These are phyloP conservation scores for Heloderma charlesbogerti DNA, from an alignment of 2,113 vertebrate genomes.

Conservation along the genomic window DNA sequence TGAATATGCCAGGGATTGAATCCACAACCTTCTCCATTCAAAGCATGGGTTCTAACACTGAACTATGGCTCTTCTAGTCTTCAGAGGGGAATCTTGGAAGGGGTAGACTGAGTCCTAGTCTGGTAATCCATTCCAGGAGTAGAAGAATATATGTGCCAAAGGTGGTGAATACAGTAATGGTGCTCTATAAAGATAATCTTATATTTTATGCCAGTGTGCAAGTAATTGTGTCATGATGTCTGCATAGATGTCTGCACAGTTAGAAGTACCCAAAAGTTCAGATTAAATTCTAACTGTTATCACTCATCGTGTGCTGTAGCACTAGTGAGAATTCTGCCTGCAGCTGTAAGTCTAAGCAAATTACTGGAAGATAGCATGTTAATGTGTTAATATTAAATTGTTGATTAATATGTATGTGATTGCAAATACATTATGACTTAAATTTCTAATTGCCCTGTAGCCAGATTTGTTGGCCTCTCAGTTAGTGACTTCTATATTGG, in stretches of 20 bases:
- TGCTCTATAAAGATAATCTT: neutral
- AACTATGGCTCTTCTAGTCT: neutral
- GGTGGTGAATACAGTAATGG: too few species aligned
- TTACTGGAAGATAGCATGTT: neutral
- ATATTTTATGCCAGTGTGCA: neutral
- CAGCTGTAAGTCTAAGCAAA: too few species aligned
- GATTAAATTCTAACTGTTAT: neutral
- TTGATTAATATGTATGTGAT: neutral
- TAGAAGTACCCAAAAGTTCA: neutral
- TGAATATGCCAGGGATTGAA: neutral
- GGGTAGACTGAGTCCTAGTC: neutral
- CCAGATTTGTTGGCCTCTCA: too few species aligned
- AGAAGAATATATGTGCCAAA: neutral
- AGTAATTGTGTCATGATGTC: neutral
- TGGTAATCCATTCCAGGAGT: neutral
- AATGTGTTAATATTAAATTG: neutral
- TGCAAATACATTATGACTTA: too few species aligned
- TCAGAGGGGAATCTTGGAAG: slow-evolving; percentile 1
- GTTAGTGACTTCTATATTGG: too few species aligned
- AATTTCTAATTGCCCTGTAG: too few species aligned
- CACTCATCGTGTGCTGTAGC: neutral
- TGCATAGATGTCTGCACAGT: neutral
- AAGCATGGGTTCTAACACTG: neutral
- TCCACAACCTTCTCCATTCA: neutral
- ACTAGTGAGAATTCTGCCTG: neutral